Conservation (phyloP, 2,797 vertebrate species). For the Liparis tanakae region DNA sequence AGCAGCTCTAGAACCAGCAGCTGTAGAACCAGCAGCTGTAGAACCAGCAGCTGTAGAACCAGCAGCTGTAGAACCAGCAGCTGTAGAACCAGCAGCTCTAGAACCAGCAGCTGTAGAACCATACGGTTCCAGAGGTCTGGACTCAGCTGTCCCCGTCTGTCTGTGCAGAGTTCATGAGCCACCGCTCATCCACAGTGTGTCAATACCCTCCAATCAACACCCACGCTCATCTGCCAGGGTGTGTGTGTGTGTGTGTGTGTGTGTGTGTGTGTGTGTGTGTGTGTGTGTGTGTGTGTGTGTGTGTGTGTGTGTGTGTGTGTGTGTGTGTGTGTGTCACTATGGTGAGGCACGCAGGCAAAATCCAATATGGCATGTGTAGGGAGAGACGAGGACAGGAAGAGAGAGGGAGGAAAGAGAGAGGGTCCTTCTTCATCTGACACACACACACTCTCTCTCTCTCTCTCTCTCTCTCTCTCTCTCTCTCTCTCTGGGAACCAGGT, state of each 20-base stretch:
- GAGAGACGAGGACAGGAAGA: conserved; percentile 3
- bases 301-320: not conserved
- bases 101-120: too few species aligned
- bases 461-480: conserved; percentile 8
- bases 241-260: not conserved
- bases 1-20: too few species aligned
- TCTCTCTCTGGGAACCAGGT: conserved; percentile 57
- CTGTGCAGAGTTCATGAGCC: not conserved
- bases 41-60: too few species aligned
- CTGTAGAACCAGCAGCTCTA: too few species aligned
- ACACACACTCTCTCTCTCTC: conserved; percentile 4
- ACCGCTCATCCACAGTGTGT: conserved; percentile 34
- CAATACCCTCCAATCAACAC: conserved; percentile 32
- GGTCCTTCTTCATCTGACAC: conserved; percentile 25
- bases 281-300: not conserved
- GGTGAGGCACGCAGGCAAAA: conserved; percentile 33
- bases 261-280: not conserved
- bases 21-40: too few species aligned
- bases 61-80: too few species aligned
- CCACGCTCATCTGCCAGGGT: not conserved
- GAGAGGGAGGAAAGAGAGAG: conserved; percentile 11
- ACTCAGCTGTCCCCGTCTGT: not conserved
- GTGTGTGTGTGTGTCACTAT: conserved; percentile 13
- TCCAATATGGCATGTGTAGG: conserved; percentile 36
- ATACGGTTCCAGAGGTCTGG: too few species aligned